phyloP scores from a whole-genome alignment of 2,113 vertebrate species.

The Gnathonemus longibarbis region DNA sequence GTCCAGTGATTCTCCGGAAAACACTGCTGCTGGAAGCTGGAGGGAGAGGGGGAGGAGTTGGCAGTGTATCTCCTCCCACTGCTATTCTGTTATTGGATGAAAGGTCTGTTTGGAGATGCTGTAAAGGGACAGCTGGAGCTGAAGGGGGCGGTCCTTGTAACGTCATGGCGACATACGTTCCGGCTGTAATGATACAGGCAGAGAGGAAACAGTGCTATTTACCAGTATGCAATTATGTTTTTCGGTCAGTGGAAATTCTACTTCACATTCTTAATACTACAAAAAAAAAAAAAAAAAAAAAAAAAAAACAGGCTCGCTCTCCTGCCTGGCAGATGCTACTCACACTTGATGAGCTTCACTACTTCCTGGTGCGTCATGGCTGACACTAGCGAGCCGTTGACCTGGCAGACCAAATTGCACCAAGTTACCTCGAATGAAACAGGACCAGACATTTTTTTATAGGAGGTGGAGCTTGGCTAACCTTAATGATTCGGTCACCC shows the following conservation, averaged over 20 bases:
- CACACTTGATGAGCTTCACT: slow-evolving; percentile 93
- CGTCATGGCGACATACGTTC: slow-evolving; percentile 80
- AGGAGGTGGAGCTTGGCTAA: slow-evolving; percentile 35
- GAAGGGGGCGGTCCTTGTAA: slow-evolving; percentile 75
- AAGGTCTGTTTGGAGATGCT: slow-evolving; percentile 52
- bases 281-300: background rate
- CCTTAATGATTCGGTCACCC: slow-evolving; percentile 90
- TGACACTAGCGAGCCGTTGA: slow-evolving; percentile 83
- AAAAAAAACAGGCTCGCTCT: background rate
- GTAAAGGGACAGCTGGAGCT: slow-evolving; percentile 43
- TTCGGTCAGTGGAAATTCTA: background rate
- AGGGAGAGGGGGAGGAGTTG: slow-evolving; percentile 51
- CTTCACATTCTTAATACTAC: background rate
- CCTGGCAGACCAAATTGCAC: slow-evolving; percentile 51
- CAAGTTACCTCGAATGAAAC: background rate
- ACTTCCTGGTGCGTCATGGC: slow-evolving; percentile 90
- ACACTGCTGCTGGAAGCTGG: slow-evolving; percentile 61
- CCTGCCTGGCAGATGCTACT: slow-evolving; percentile 42
- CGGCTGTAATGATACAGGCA: slow-evolving; percentile 55
- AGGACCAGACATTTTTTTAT: background rate
- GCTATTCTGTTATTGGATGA: slow-evolving; percentile 48
- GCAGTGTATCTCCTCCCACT: slow-evolving; percentile 43
- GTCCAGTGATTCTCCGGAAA: slow-evolving; percentile 76
- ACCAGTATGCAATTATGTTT: background rate
- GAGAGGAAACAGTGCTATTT: background rate